These are phyloP conservation scores for Pantherophis vulpinus DNA, from an alignment of 2,797 vertebrate species.

Conservation along the genomic window DNA sequence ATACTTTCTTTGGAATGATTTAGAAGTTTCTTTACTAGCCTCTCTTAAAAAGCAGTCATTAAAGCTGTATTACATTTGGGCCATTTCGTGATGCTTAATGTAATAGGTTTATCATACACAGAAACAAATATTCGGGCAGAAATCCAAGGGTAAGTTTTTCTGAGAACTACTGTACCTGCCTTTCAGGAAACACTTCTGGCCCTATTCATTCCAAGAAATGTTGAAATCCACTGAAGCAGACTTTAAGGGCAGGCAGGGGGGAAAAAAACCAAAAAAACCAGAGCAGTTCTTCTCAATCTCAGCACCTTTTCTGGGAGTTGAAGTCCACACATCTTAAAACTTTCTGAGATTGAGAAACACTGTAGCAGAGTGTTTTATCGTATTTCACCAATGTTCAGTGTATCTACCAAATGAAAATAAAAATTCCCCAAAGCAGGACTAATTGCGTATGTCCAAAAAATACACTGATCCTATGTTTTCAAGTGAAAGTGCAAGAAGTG, in stretches of 20 bases:
- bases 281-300: not conserved
- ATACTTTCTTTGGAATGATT: constrained; percentile 16
- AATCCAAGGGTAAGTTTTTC: not conserved
- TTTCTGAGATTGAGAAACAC: not conserved
- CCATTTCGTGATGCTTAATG: not conserved
- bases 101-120: not conserved
- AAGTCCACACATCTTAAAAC: not conserved
- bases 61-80: not conserved
- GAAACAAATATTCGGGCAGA: not conserved
- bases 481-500: not conserved
- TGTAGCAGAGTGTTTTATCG: not conserved
- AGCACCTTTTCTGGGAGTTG: not conserved
- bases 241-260: not conserved
- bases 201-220: not conserved
- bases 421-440: not conserved
- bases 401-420: not conserved
- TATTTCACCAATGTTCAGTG: not conserved
- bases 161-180: not conserved
- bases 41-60: not conserved
- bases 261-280: not conserved
- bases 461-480: not conserved
- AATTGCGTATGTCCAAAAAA: not conserved
- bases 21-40: not conserved
- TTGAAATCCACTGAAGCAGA: not conserved
- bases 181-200: not conserved